phyloP scores from a whole-genome alignment of 2,888 invertebrate species.

The Corbicula japonica region DNA sequence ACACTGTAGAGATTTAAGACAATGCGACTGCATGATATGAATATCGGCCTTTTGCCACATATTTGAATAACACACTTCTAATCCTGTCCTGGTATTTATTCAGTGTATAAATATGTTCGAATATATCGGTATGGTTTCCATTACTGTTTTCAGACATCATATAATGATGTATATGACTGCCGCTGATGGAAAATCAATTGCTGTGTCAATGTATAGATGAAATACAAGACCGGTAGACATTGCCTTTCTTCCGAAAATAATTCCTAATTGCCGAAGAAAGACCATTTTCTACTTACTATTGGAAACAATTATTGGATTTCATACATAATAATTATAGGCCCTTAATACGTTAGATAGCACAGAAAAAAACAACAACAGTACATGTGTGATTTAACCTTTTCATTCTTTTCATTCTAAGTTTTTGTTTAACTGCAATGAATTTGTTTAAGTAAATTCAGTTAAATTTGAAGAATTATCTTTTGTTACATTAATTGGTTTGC shows the following conservation, averaged over 20 bases:
- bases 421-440: too few relatives aligned
- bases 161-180: conserved; percentile 14
- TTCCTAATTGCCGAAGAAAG: neutral
- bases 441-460: too few relatives aligned
- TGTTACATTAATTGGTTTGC: too few relatives aligned
- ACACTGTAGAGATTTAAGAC: too few relatives aligned
- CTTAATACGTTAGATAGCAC: neutral
- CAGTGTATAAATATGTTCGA: too few relatives aligned
- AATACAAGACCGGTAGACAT: conserved; percentile 5
- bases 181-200: conserved; percentile 27
- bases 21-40: too few relatives aligned
- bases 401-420: too few relatives aligned
- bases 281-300: neutral
- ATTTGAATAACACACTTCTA: too few relatives aligned
- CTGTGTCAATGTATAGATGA: neutral
- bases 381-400: too few relatives aligned
- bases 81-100: too few relatives aligned
- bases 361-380: neutral
- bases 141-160: conserved; percentile 22
- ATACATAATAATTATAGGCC: neutral
- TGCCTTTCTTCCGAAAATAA: neutral
- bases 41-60: too few relatives aligned
- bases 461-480: too few relatives aligned
- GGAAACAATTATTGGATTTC: neutral
- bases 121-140: conserved; percentile 4